phyloP scores from a whole-genome alignment of 2,888 invertebrate species.

The Auanema freiburgensis region DNA sequence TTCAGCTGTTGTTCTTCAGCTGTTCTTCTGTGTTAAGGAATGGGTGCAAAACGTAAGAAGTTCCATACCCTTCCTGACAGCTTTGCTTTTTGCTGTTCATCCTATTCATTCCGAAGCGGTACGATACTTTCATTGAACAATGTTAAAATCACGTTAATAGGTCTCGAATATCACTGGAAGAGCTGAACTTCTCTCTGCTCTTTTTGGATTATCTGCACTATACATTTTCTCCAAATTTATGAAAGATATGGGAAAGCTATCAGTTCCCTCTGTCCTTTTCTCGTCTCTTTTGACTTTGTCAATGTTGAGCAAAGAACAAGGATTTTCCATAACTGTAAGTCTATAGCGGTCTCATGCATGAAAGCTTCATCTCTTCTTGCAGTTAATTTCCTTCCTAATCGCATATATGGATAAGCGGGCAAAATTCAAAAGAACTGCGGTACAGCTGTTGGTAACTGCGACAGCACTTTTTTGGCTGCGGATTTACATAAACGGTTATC shows the following conservation, averaged over 20 bases:
- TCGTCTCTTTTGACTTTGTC: conserved; percentile 91
- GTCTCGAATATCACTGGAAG: conserved; percentile 87
- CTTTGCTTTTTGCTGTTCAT: conserved; percentile 83
- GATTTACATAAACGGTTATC: conserved; percentile 79
- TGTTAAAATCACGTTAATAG: conserved; percentile 64
- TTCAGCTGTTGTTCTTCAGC: conserved; percentile 70
- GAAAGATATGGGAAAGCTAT: background rate
- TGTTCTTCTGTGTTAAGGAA: conserved; percentile 28
- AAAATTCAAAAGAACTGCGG: background rate
- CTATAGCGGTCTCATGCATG: too few species aligned
- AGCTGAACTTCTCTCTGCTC: conserved; percentile 83
- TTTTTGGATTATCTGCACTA: conserved; percentile 77
- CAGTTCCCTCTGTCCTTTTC: conserved; percentile 70
- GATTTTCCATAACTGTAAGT: conserved; percentile 83
- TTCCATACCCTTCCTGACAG: conserved; percentile 67
- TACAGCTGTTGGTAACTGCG: background rate
- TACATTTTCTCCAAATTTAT: conserved; percentile 25
- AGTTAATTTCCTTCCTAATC: background rate
- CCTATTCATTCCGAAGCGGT: conserved; percentile 90
- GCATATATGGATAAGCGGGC: background rate
- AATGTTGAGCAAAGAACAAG: conserved; percentile 84
- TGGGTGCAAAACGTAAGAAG: conserved; percentile 4
- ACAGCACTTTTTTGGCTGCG: conserved; percentile 63
- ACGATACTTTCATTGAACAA: conserved; percentile 50
- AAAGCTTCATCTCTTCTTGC: background rate